phyloP scores from a whole-genome alignment of 1,140 invertebrate genomes.

The Drosophila kohkoa region DNA sequence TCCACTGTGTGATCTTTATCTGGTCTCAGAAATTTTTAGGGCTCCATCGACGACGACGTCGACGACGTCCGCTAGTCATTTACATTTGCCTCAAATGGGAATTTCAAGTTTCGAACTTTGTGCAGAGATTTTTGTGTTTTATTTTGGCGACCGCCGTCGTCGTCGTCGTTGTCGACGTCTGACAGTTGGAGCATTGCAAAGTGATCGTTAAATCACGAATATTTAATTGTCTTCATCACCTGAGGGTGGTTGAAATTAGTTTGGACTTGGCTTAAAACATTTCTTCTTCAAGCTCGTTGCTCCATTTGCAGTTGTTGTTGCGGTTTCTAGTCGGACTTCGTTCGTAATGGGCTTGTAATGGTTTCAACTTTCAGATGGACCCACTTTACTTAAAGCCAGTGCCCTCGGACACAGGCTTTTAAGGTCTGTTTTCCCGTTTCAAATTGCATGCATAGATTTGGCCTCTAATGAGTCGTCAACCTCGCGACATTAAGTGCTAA shows the following conservation, averaged over 20 bases:
- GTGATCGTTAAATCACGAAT: conserved; percentile 85
- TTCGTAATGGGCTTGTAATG: conserved; percentile 71
- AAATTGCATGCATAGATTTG: conserved; percentile 78
- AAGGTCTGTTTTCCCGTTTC: conserved; percentile 46
- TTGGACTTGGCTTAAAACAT: conserved; percentile 78
- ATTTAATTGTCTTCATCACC: conserved; percentile 85
- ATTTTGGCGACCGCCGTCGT: conserved; percentile 38
- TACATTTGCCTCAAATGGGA: conserved; percentile 71
- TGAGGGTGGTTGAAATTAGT: conserved; percentile 84
- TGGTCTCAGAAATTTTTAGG: conserved; percentile 74
- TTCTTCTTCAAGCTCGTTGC: conserved; percentile 56
- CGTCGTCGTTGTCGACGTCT: conserved; percentile 40
- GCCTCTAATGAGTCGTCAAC: conserved; percentile 63
- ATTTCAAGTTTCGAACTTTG: conserved; percentile 47
- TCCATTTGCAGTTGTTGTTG: conserved; percentile 38
- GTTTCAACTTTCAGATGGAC: conserved; percentile 64
- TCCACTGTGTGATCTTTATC: conserved; percentile 80
- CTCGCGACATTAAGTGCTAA: conserved; percentile 68
- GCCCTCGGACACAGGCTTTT: conserved; percentile 24
- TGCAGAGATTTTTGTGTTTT: neutral
- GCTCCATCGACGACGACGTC: conserved; percentile 53
- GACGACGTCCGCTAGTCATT: conserved; percentile 64
- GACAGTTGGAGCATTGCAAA: conserved; percentile 83
- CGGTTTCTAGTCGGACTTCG: conserved; percentile 30
- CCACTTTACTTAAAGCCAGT: conserved; percentile 53